Percentiles rank a stretch among this genome's conserved stretches.
Conservation (phyloP, 2,113 vertebrate genomes). For the Elephantulus edwardii region DNA sequence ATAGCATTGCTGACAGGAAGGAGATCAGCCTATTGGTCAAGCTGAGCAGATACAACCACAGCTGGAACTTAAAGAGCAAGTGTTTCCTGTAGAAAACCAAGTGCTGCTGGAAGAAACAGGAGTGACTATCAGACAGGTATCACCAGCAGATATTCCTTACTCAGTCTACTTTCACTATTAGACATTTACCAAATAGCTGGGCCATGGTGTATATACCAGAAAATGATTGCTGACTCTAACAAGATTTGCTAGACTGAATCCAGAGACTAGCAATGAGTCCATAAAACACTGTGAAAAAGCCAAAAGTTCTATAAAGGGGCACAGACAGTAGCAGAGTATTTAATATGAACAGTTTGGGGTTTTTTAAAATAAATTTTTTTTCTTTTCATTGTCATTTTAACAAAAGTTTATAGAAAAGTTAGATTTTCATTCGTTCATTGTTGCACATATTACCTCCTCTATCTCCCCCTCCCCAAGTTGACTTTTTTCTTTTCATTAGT, state of each 20-base stretch:
- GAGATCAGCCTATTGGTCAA: background rate
- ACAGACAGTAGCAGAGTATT: background rate
- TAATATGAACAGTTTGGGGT: no score
- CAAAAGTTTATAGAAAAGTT: no score
- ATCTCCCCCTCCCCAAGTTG: no score
- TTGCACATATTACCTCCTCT: no score
- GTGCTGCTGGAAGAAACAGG: background rate
- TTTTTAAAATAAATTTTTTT: no score
- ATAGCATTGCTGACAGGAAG: background rate
- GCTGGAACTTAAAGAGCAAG: background rate
- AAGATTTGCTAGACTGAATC: background rate
- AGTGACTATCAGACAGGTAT: background rate
- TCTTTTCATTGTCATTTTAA: no score
- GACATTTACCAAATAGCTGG: background rate
- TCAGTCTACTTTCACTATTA: background rate
- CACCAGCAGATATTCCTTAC: background rate
- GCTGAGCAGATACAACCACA: background rate
- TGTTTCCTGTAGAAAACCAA: background rate
- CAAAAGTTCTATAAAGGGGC: background rate
- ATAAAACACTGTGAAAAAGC: background rate
- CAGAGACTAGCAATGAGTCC: background rate
- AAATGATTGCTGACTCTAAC: background rate
- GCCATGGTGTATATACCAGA: conserved; percentile 6
- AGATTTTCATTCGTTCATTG: no score
- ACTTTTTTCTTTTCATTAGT: no score